These are phyloP conservation scores for Miniopterus natalensis DNA, from an alignment of 2,113 vertebrate species.

Conservation along the genomic window DNA sequence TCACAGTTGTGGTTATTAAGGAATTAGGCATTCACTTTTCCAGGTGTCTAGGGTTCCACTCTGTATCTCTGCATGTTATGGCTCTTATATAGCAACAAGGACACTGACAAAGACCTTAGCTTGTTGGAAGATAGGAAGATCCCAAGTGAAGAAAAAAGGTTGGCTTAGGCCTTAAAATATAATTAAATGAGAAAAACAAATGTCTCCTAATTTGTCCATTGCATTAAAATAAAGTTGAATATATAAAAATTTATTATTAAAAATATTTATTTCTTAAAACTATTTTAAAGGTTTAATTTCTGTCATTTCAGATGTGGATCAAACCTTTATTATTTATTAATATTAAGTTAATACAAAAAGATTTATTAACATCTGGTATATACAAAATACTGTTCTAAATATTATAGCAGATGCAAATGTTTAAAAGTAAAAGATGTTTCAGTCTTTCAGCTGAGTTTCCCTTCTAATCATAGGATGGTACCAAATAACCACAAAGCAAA, in stretches of 20 bases:
- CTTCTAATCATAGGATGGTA: neutral
- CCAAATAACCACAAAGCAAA: neutral
- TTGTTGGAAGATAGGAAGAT: neutral
- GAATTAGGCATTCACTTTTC: conserved; percentile 12
- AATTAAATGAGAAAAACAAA: conserved; percentile 32
- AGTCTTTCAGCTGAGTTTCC: neutral
- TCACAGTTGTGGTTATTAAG: neutral
- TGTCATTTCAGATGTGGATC: neutral
- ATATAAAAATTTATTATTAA: neutral
- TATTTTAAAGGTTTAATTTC: conserved; percentile 33
- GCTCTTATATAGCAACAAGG: neutral
- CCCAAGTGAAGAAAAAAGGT: neutral
- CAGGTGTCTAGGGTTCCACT: neutral
- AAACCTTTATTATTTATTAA: conserved; percentile 15
- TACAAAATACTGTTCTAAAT: neutral
- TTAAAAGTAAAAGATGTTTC: neutral
- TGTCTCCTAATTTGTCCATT: neutral
- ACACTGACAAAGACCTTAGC: neutral
- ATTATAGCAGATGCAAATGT: neutral
- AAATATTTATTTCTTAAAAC: neutral
- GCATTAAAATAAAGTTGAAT: conserved; percentile 46
- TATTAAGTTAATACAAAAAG: neutral
- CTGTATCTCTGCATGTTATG: neutral
- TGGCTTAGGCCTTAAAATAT: neutral
- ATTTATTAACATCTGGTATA: neutral